Conservation (phyloP, 2,113 vertebrate species). For the Orcinus orca region DNA sequence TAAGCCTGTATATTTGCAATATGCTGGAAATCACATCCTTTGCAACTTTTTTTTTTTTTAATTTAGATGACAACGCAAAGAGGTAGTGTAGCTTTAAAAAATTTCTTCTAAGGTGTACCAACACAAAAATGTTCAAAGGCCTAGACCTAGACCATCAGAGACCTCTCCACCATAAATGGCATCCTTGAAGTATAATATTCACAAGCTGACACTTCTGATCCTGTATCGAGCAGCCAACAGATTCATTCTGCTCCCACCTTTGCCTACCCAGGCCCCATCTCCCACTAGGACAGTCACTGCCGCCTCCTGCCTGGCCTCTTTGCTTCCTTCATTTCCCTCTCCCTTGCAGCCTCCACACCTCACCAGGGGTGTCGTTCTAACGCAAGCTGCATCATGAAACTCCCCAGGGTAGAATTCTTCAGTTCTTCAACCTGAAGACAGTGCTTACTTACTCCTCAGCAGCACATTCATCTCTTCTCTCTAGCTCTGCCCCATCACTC, state of each 20-base stretch:
- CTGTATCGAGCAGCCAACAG: accelerated
- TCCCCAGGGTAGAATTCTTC: neutral
- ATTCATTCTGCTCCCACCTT: neutral
- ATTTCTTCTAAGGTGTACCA: neutral
- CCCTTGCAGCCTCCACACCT: neutral
- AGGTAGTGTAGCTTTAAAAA: neutral
- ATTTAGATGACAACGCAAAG: neutral
- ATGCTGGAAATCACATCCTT: neutral
- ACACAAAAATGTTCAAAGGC: neutral
- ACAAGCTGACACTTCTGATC: neutral
- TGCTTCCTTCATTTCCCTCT: neutral
- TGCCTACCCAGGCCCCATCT: neutral
- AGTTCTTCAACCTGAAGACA: neutral
- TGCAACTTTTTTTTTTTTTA: neutral
- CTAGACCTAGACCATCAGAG: neutral
- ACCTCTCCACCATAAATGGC: neutral
- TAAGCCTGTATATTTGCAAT: neutral
- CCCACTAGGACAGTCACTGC: neutral
- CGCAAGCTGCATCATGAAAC: neutral
- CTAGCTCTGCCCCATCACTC: neutral
- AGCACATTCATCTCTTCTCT: neutral
- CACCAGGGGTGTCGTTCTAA: neutral
- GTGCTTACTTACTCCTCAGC: neutral
- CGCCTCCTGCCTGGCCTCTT: neutral
- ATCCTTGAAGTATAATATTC: neutral